Conservation (phyloP, 2,888 invertebrate species). For the Euplexia lucipara region DNA sequence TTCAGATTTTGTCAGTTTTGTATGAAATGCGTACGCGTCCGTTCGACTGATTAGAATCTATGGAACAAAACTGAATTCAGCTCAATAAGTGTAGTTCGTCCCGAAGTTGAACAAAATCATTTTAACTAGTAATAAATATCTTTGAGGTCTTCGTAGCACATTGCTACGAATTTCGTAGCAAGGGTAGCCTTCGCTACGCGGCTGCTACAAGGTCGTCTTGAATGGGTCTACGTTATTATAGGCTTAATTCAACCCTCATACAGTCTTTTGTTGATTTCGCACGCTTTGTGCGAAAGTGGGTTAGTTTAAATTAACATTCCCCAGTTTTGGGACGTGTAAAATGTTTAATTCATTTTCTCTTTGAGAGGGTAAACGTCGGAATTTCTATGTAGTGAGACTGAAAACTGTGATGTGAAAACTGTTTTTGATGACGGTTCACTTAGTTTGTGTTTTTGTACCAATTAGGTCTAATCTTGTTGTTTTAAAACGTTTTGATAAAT, state of each 20-base stretch:
- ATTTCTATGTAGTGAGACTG: constrained; percentile 5
- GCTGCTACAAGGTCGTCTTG: constrained; percentile 74
- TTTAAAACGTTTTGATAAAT: too few relatives aligned
- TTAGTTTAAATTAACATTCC: constrained; percentile 75
- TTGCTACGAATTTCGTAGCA: constrained; percentile 71
- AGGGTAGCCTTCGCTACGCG: constrained; percentile 57
- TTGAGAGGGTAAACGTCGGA: constrained; percentile 19
- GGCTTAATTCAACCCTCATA: constrained; percentile 78
- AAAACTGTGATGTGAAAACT: background rate
- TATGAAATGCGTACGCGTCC: too few relatives aligned
- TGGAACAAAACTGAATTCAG: too few relatives aligned
- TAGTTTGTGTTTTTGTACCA: background rate
- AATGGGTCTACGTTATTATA: constrained; percentile 74
- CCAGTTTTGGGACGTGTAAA: constrained; percentile 56
- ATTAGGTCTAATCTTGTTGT: too few relatives aligned
- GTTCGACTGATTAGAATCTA: too few relatives aligned
- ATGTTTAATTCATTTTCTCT: constrained; percentile 61
- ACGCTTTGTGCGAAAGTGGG: constrained; percentile 83
- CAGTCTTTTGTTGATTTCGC: constrained; percentile 77
- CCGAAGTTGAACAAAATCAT: background rate
- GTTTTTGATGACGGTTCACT: background rate
- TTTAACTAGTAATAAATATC: background rate
- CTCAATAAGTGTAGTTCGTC: too few relatives aligned
- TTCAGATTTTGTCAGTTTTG: too few relatives aligned
- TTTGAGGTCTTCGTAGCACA: constrained; percentile 54